A percentile compares a stretch with the other conserved stretches of the same genome.
Conservation (phyloP, 1,140 invertebrate genomes). For the Anadara kagoshimensis region DNA sequence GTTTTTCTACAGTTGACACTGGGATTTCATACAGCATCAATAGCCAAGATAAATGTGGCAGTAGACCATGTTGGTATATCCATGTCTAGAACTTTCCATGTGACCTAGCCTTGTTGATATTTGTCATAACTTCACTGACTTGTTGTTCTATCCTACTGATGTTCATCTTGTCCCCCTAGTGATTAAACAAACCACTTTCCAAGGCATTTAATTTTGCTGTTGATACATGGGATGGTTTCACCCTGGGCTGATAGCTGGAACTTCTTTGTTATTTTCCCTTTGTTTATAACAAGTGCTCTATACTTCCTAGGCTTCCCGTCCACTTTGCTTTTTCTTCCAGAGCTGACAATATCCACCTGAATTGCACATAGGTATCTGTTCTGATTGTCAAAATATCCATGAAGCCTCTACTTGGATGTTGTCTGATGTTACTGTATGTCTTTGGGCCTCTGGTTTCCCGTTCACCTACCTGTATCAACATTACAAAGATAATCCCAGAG, state of each 20-base stretch:
- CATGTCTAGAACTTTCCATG: slow-evolving; percentile 32
- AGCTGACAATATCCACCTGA: too few species aligned
- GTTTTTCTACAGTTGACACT: slow-evolving; percentile 5
- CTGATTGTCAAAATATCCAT: slow-evolving; percentile 40
- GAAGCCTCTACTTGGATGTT: slow-evolving; percentile 29
- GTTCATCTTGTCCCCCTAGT: slow-evolving; percentile 9
- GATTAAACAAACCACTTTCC: slow-evolving; percentile 36
- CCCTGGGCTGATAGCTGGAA: slow-evolving; percentile 18
- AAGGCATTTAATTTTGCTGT: slow-evolving; percentile 32
- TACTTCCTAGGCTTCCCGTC: slow-evolving; percentile 15
- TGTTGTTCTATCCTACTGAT: slow-evolving; percentile 5
- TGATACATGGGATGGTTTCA: slow-evolving; percentile 31
- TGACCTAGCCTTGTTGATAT: slow-evolving; percentile 21
- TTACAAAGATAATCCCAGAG: slow-evolving; percentile 15
- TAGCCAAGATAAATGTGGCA: too few species aligned
- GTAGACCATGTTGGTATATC: slow-evolving; percentile 22
- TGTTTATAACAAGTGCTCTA: neutral
- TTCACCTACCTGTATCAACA: slow-evolving; percentile 10
- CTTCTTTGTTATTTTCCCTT: neutral
- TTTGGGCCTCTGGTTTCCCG: slow-evolving; percentile 26
- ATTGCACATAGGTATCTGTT: too few species aligned
- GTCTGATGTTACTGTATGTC: neutral
- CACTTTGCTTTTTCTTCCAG: slow-evolving; percentile 22
- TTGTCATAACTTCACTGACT: slow-evolving; percentile 25
- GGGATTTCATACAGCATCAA: too few species aligned